A percentile compares a stretch with the other conserved stretches of the same genome.
Evolutionary conservation across 2,113 vertebrate genomes (phyloP).

Genomic region (Dissostichus mawsoni): DNA sequence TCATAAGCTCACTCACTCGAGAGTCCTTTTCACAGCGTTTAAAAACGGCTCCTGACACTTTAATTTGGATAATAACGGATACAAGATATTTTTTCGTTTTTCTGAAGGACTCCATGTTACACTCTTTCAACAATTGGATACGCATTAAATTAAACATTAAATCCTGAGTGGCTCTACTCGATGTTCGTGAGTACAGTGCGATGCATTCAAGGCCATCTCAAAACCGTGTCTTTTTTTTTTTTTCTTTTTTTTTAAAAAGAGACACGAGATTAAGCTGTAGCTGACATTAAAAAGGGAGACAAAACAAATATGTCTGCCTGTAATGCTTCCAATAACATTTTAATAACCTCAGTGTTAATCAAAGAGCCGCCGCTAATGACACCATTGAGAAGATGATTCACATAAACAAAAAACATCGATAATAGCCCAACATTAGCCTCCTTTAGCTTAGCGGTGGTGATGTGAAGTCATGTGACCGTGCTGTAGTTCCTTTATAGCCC

Average conservation of each 20-base stretch:
- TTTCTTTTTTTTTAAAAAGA: not conserved
- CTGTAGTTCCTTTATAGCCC: too few relatives aligned
- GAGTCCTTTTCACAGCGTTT: slow-evolving; percentile 44
- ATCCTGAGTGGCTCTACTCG: not conserved
- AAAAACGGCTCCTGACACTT: slow-evolving; percentile 45
- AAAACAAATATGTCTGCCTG: not conserved
- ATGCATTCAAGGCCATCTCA: slow-evolving; percentile 34
- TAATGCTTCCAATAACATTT: not conserved
- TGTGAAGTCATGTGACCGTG: too few relatives aligned
- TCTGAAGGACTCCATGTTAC: slow-evolving; percentile 33
- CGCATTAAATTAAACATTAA: slow-evolving; percentile 53
- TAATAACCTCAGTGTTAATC: not conserved
- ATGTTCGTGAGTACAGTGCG: slow-evolving; percentile 4
- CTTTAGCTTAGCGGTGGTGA: too few relatives aligned
- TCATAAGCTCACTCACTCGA: slow-evolving; percentile 53
- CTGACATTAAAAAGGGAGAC: not conserved
- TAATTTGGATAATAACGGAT: slow-evolving; percentile 38
- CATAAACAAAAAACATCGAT: not conserved
- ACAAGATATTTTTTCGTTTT: slow-evolving; percentile 39
- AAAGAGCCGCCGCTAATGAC: slow-evolving; percentile 33
- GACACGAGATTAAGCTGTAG: slow-evolving; percentile 15
- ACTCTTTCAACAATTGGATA: slow-evolving; percentile 24
- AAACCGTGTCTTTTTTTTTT: slow-evolving; percentile 5
- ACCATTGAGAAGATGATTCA: slow-evolving; percentile 38
- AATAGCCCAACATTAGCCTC: too few relatives aligned